phyloP scores from a whole-genome alignment of 2,113 vertebrate species.

The Sus scrofa region DNA sequence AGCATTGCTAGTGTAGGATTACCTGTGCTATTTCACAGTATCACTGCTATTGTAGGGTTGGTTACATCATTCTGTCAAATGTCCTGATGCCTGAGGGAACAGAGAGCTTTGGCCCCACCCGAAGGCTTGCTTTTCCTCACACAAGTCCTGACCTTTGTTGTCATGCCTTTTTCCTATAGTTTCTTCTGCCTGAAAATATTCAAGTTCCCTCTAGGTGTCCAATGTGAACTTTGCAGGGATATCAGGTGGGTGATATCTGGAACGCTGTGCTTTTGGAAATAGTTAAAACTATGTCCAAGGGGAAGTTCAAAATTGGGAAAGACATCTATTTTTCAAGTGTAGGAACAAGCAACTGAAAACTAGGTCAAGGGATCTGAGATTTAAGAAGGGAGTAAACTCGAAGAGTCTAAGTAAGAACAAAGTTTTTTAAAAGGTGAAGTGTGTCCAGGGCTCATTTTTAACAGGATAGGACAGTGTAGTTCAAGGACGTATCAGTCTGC shows the following conservation, averaged over 20 bases:
- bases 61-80: constrained; percentile 53
- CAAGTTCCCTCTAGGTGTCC: neutral
- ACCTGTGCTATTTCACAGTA: constrained; percentile 46
- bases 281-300: neutral
- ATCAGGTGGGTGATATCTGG: neutral
- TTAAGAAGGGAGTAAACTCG: neutral
- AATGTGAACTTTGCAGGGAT: neutral
- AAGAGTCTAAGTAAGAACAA: neutral
- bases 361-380: neutral
- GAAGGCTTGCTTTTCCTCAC: neutral
- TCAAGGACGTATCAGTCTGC: neutral
- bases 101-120: neutral
- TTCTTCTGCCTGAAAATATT: neutral
- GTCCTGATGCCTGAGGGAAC: neutral
- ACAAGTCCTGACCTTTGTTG: neutral
- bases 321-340: neutral
- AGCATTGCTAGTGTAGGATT: constrained; percentile 26
- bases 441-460: neutral
- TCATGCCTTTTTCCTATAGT: neutral
- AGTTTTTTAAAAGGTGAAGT: neutral
- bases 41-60: constrained; percentile 46
- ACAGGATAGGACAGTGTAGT: neutral
- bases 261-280: neutral
- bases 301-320: constrained; percentile 1
- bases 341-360: neutral